Base-by-base conservation (phyloP, 2,797 vertebrate genomes). In the Bovichtus variegatus region DNA sequence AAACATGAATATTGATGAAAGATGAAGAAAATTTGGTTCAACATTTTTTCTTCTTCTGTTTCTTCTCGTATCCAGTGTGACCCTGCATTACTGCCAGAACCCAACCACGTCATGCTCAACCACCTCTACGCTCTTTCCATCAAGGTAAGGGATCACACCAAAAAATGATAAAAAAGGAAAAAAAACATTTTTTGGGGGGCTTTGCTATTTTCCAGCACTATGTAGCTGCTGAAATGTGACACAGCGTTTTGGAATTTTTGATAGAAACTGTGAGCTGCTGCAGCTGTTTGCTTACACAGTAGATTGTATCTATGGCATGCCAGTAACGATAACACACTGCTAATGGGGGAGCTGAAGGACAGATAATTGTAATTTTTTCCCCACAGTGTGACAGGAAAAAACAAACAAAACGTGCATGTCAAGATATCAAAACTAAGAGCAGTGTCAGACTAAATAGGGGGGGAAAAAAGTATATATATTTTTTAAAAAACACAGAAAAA, bases 31-130 rank as follows among this genome's bases (percentile, higher is more conserved):
- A 54, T 29, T 7, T 34, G 25, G 0, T n/a, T 13, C 5, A 58
- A 15, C 0, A 18, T 54, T 18, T 0, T 41, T 73, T 5, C 31
- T 46, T 5, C 64, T 34, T 19, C 2, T 67, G 67, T 73, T 50
- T 82, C 69, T 83, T 31, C 49, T 53, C 21, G 18, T 41, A 21
- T 65, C 27, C 91, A 99, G 98, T 99, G 98, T n/a, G 98, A 99
- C 53, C 98, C 98, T 0, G 98, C 98, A 0, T 88, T 99, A 41
- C 97, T 99, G 34, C 98, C 98, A 0, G 98, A 99, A 75, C 98
- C 98, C 68, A 99, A 99, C 83, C 98, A 99, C 0, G 98, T 99
- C 64, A 99, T 99, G 98, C 47, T 99, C 68, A 99, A 99, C 91
- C 98, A 99, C 88, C 97, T 99, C 15, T 99, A 99, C 0, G 98